A percentile compares a stretch with the other conserved stretches of the same genome.
These are phyloP conservation scores for Sus scrofa DNA, from an alignment of 2,113 vertebrate species.

Conservation along the genomic window DNA sequence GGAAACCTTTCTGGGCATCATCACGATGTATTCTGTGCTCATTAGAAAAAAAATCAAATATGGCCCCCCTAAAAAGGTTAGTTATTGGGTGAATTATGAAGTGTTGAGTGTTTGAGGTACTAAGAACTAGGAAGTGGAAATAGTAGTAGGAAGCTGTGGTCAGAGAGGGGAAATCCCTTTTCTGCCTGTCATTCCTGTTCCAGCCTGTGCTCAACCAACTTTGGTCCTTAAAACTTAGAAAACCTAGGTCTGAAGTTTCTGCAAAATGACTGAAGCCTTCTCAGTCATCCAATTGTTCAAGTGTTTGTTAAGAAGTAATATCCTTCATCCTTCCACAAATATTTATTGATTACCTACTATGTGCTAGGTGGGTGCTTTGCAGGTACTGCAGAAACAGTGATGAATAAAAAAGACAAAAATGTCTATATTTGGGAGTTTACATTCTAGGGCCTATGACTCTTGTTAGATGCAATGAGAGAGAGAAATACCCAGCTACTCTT, in stretches of 20 bases:
- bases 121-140: slow-evolving; percentile 57
- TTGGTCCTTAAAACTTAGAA: not conserved
- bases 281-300: not conserved
- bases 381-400: not conserved
- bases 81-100: not conserved
- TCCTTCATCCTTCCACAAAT: not conserved
- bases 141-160: slow-evolving; percentile 70
- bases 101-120: not conserved
- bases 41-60: slow-evolving; percentile 4
- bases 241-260: not conserved
- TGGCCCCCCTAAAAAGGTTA: not conserved
- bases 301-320: not conserved
- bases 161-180: slow-evolving; percentile 49
- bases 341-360: not conserved
- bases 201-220: not conserved
- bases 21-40: not conserved
- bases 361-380: not conserved
- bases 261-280: not conserved
- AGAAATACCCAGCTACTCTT: not conserved
- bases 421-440: not conserved
- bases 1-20: not conserved
- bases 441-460: not conserved
- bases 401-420: not conserved
- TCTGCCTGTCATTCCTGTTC: not conserved
- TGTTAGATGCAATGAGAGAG: not conserved